A percentile compares a stretch with the other conserved stretches of the same genome.
phyloP scores from a whole-genome alignment of 2,797 vertebrate genomes.

The Botia almorhae region DNA sequence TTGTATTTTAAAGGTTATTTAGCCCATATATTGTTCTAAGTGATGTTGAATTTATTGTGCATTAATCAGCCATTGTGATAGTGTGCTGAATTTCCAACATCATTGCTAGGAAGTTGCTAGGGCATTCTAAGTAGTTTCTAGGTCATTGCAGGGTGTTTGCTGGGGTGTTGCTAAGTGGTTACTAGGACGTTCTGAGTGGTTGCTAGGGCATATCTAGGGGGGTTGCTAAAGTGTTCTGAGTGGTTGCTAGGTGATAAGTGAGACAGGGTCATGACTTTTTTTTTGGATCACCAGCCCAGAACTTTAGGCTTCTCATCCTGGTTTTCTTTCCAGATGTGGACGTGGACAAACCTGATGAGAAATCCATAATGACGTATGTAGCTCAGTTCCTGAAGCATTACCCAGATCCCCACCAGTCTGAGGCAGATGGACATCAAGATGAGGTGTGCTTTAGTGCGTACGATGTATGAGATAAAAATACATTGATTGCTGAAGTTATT shows the following conservation, averaged over 20 bases:
- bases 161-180: background rate
- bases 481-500: constrained; percentile 45
- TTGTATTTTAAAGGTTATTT: background rate
- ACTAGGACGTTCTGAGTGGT: background rate
- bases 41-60: too few species aligned
- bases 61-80: too few species aligned
- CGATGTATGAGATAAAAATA: constrained; percentile 41
- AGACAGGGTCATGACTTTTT: background rate
- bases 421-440: constrained; percentile 84
- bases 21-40: background rate
- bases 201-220: background rate
- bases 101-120: background rate
- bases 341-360: constrained; percentile 98
- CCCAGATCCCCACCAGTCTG: constrained; percentile 83
- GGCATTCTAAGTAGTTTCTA: background rate
- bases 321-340: constrained; percentile 86
- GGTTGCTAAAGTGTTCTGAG: background rate
- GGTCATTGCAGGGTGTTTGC: background rate
- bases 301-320: background rate
- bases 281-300: background rate
- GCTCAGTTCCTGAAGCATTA: constrained; percentile 98
- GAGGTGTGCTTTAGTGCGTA: constrained; percentile 79
- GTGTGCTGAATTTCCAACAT: background rate
- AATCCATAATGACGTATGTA: constrained; percentile 98
- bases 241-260: background rate